Evolutionary conservation across 2,797 vertebrate genomes (phyloP), one percentile per base, ranked within the genome.

Genomic region (Macropus fuliginosus): DNA sequence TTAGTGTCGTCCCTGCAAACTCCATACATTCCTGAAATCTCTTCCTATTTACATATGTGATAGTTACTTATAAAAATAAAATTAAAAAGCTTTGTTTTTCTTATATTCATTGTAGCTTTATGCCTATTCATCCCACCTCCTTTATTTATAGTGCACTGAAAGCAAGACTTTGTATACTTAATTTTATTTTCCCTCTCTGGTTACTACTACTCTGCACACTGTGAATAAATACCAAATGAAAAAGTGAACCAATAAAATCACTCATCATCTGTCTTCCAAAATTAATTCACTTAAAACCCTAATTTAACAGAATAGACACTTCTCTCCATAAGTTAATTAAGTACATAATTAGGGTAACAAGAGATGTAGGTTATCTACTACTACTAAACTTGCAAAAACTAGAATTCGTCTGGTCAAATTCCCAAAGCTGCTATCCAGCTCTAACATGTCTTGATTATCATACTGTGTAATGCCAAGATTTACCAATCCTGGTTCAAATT

Each of bases 1-100:
- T 87, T 93, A 93, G 24, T 28, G 87, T 66, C 54, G n/a, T 34
- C 93, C 66, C 90, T 74, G 91, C n/a, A 92, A 55, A 92, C 46
- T 91, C 46, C 40, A 91, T 90, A 92, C 94, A 96, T 59, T 55
- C n/a, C 55, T 56, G 92, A 91, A 40, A 93, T 89, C 94, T 62
- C 95, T 96, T 94, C 66, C 95, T 89, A 95, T 91, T 91, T 92
- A 93, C 57, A 93, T 74, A 40, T 46, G 89, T 52, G n/a, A 74
- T 8, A 18, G 40, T 81, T 81, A 81, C 40, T 92, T 14, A 96
- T 40, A 74, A 95, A 92, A 96, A 91, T 18, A 87, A 94, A 93
- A 12, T 92, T 92, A 92, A 91, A 62, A 87, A n/a, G 0, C 8
- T 94, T 57, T 81, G 24, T 93, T 95, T 93, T 92, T 94, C 54